Base-by-base conservation (phyloP, 2,797 vertebrate genomes). In the Urocyon cinereoargenteus region DNA sequence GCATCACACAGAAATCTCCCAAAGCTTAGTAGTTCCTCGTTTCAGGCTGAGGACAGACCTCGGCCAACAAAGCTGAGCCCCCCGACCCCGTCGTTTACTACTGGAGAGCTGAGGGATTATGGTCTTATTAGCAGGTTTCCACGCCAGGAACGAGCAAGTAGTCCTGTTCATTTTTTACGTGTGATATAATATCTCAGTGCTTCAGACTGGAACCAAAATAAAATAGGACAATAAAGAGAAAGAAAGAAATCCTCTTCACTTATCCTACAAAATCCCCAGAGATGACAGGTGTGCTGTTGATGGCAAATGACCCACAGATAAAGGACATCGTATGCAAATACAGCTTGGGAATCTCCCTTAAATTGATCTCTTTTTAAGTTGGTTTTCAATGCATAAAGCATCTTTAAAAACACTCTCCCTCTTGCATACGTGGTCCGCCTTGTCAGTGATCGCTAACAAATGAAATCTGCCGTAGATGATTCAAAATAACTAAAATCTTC, bases 381-480 rank as follows among this genome's bases (percentile, higher is more conserved):
- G 75, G 40, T 61, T 87, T 86, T 79, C 22, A 90, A 57, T 31
- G 28, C 45, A 49, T 45, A 1, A 98, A 98, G 98, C 92, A 96
- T 98, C 97, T 97, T 96, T 97, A 94, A 98, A 97, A 97, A 95
- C 97, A 96, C 75, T 96, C 94, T 97, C 97, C 97, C 97, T 98
- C 97, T 98, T 98, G 93, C 1, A 70, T 96, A 96, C 75, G 91
- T 97, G 97, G 98, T 98, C 98, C 98, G 98, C 98, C 98, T 98
- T 97, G 96, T 75, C 79, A 97, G 89, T 98, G 96, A 82, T 97
- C 96, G 86, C 96, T 98, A 97, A 97, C 90, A 96, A 94, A 96
- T 98, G 87, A 96, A 98, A 97, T 86, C 91, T 98, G 97, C 92
- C 97, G 72, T 86, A 70, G 97, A 96, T 97, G 98, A 98, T 98